These are phyloP conservation scores for Antedon mediterranea DNA, from an alignment of 53 echinoderm and acorn worm genomes.

Conservation along the genomic window DNA sequence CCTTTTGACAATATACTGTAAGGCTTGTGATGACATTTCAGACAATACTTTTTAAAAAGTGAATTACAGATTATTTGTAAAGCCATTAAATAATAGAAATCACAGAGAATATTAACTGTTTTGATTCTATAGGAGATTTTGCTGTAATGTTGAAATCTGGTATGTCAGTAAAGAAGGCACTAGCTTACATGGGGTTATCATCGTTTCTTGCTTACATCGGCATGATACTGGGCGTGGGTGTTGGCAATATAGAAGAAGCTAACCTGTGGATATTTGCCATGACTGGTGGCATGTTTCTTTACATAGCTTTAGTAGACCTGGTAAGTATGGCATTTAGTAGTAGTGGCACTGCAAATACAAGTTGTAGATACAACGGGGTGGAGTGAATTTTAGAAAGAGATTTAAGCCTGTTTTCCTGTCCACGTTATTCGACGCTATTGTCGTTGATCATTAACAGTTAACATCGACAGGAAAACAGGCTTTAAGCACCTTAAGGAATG, in stretches of 20 bases:
- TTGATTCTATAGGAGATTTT: slow-evolving; percentile 66
- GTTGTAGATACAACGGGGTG: background rate
- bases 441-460: too few species aligned
- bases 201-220: slow-evolving; percentile 84
- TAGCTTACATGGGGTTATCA: slow-evolving; percentile 54
- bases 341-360: background rate
- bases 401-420: too few species aligned
- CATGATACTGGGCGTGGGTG: slow-evolving; percentile 58
- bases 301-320: slow-evolving; percentile 85
- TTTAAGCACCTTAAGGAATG: too few species aligned
- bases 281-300: slow-evolving; percentile 86
- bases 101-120: too few species aligned
- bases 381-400: too few species aligned
- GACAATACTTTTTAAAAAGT: too few species aligned
- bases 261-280: slow-evolving; percentile 90
- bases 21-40: too few species aligned
- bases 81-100: too few species aligned
- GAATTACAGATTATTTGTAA: too few species aligned
- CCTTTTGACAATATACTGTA: too few species aligned
- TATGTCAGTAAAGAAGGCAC: slow-evolving; percentile 80
- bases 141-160: slow-evolving; percentile 86
- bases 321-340: slow-evolving; percentile 24
- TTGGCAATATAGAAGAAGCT: slow-evolving; percentile 53
- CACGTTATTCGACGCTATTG: too few species aligned
- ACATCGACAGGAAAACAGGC: too few species aligned